Conservation (phyloP, 2,888 invertebrate species). For the Pheosia tremula region DNA sequence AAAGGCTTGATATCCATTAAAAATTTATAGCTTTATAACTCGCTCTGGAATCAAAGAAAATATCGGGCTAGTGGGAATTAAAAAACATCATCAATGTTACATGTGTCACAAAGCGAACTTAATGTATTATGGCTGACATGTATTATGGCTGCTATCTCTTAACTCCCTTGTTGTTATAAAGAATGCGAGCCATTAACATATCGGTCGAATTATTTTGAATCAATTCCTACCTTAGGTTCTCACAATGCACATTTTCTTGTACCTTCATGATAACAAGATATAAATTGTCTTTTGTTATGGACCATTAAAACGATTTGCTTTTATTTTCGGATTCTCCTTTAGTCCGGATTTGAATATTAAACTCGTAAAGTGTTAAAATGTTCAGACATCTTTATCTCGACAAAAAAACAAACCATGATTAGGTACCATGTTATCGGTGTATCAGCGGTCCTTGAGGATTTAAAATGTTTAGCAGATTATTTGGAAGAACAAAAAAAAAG, state of each 20-base stretch:
- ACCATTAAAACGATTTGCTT: neutral
- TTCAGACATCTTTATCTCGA: conserved; percentile 19
- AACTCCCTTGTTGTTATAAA: neutral
- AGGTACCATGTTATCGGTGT: conserved; percentile 21
- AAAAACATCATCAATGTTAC: too few species aligned
- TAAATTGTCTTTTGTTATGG: neutral
- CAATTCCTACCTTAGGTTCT: neutral
- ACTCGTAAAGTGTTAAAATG: conserved; percentile 13
- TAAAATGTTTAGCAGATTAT: conserved; percentile 20
- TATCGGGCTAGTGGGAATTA: neutral
- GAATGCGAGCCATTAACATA: too few species aligned
- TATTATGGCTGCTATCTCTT: neutral
- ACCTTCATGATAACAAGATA: neutral
- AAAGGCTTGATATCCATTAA: too few species aligned
- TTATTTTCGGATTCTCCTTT: neutral
- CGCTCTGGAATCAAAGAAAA: neutral
- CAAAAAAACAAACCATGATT: conserved; percentile 28
- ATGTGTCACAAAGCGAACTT: neutral
- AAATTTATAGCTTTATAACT: neutral
- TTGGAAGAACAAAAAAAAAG: conserved; percentile 18
- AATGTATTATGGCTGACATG: neutral
- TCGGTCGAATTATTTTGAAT: too few species aligned
- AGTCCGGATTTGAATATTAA: neutral
- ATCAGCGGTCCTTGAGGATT: conserved; percentile 30
- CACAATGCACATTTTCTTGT: neutral